These are phyloP conservation scores for Helicorthomorpha holstii DNA, from an alignment of 1,140 invertebrate species.

Conservation along the genomic window DNA sequence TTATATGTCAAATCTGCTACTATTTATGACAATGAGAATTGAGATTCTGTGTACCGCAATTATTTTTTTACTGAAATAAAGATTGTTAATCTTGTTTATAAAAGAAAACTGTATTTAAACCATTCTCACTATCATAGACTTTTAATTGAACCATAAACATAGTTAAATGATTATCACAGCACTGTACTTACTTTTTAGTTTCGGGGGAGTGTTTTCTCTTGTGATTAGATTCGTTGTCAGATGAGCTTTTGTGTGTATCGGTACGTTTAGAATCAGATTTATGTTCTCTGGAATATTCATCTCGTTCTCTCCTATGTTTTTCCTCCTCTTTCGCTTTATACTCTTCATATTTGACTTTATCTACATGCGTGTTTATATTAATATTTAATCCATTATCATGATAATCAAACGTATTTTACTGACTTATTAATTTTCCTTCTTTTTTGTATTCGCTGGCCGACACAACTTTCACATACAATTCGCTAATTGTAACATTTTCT, in stretches of 20 bases:
- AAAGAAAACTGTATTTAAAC: too few relatives aligned
- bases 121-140: too few relatives aligned
- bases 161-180: too few relatives aligned
- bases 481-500: constrained; percentile 49
- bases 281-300: background rate
- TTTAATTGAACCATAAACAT: too few relatives aligned
- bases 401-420: constrained; percentile 2
- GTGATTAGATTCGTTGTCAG: background rate
- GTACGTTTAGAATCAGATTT: background rate
- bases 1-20: too few relatives aligned
- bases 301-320: background rate
- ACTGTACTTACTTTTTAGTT: too few relatives aligned
- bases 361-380: constrained; percentile 9
- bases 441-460: constrained; percentile 57
- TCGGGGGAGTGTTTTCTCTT: too few relatives aligned
- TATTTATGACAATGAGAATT: too few relatives aligned
- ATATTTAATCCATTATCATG: background rate
- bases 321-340: constrained; percentile 9
- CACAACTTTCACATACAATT: constrained; percentile 56
- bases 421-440: constrained; percentile 43
- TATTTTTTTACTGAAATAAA: too few relatives aligned
- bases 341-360: constrained; percentile 12
- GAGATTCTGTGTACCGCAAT: too few relatives aligned
- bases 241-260: constrained; percentile 1
- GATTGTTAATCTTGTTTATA: too few relatives aligned